Conservation (phyloP, 2,888 invertebrate species). For the Beris chalybata region DNA sequence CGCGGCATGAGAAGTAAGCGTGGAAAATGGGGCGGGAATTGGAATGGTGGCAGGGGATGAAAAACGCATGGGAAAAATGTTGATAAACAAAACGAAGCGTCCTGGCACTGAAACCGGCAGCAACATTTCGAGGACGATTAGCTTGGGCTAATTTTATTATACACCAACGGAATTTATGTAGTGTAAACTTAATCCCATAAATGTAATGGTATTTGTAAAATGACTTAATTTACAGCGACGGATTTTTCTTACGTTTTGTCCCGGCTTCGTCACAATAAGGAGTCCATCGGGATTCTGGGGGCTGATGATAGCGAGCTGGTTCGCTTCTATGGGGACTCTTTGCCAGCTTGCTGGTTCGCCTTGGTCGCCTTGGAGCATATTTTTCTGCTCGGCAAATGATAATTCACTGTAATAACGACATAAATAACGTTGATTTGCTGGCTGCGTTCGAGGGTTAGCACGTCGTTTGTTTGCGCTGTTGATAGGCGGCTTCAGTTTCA, state of each 20-base stretch:
- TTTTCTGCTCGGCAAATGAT: constrained; percentile 18
- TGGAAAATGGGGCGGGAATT: not conserved
- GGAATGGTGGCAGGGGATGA: not conserved
- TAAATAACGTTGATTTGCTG: constrained; percentile 16
- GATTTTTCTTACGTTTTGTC: constrained; percentile 18
- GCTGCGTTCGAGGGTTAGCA: constrained; percentile 8
- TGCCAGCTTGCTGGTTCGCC: not conserved
- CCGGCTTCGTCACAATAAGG: not conserved
- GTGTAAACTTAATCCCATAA: constrained; percentile 50
- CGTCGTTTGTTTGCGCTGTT: constrained; percentile 3
- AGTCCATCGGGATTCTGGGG: not conserved
- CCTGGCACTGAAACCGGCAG: constrained; percentile 27
- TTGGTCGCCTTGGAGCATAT: constrained; percentile 13
- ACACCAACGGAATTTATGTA: constrained; percentile 50
- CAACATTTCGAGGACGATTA: constrained; percentile 48
- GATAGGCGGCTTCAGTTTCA: not conserved
- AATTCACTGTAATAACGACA: constrained; percentile 27
- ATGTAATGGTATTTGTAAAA: constrained; percentile 45
- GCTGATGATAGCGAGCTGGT: not conserved
- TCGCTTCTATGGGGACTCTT: not conserved
- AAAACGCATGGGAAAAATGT: constrained; percentile 11
- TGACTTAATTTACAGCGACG: constrained; percentile 42
- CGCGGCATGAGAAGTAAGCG: constrained; percentile 27
- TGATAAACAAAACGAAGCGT: not conserved
- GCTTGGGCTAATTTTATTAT: constrained; percentile 45